Percentiles rank a stretch among this genome's conserved stretches.
Conservation (phyloP, 2,888 invertebrate genomes). For the Leptinotarsa peninsularis region DNA sequence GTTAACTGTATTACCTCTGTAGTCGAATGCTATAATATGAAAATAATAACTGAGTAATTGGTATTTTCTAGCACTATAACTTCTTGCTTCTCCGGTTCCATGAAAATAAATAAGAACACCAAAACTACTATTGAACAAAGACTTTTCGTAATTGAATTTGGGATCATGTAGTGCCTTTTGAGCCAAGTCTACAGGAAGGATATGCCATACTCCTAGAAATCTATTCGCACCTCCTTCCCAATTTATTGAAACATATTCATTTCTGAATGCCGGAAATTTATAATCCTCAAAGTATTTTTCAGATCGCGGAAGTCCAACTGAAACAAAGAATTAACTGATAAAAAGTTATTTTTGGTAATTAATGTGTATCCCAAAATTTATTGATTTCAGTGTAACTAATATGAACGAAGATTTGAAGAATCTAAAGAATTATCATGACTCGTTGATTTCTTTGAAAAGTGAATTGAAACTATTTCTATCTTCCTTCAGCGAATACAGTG, state of each 20-base stretch:
- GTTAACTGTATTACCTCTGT: constrained; percentile 57
- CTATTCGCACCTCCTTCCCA: constrained; percentile 53
- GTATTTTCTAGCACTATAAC: constrained; percentile 74
- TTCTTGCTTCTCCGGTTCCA: constrained; percentile 62
- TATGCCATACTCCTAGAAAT: constrained; percentile 78
- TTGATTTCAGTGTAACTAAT: too few species aligned
- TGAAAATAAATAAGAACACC: constrained; percentile 63
- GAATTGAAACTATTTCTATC: too few species aligned
- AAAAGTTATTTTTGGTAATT: constrained; percentile 6
- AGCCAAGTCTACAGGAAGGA: constrained; percentile 76
- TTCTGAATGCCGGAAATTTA: constrained; percentile 73
- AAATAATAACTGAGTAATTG: constrained; percentile 73
- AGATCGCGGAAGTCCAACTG: constrained; percentile 52
- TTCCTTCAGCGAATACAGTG: too few species aligned
- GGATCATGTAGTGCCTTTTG: constrained; percentile 66
- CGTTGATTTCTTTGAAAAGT: too few species aligned
- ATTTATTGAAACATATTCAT: constrained; percentile 73
- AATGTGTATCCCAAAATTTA: constrained; percentile 18
- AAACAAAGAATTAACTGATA: constrained; percentile 29
- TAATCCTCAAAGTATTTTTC: constrained; percentile 58
- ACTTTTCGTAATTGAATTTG: constrained; percentile 68
- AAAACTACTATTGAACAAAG: constrained; percentile 66
- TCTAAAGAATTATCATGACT: too few species aligned
- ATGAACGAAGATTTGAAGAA: too few species aligned
- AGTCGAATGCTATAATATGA: constrained; percentile 63